A percentile compares a stretch with the other conserved stretches of the same genome.
Conservation (phyloP, 2,888 invertebrate species). For the Sphecodes monilicornis region DNA sequence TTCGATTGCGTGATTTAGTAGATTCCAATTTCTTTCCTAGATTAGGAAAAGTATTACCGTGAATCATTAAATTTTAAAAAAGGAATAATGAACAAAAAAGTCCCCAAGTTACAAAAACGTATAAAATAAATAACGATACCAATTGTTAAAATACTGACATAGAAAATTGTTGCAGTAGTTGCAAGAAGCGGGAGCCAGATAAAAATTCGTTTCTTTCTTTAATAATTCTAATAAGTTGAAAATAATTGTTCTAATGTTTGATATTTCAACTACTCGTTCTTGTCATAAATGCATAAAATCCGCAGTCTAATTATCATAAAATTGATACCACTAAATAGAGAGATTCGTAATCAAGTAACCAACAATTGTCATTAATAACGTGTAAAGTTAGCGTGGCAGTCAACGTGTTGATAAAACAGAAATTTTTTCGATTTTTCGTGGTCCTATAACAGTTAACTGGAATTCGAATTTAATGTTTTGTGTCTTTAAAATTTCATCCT, state of each 20-base stretch:
- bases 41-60: conserved; percentile 12
- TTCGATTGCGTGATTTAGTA: conserved; percentile 3
- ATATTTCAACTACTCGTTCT: too few species aligned
- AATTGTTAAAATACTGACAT: neutral
- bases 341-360: too few species aligned
- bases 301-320: too few species aligned
- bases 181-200: too few species aligned
- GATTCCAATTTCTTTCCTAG: conserved; percentile 28
- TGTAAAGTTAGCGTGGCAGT: neutral
- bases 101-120: neutral
- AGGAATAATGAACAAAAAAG: neutral
- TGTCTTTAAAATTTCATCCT: neutral
- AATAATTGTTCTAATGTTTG: too few species aligned
- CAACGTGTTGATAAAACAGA: neutral
- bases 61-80: conserved; percentile 9
- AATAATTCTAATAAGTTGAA: too few species aligned
- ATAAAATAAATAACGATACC: conserved; percentile 21
- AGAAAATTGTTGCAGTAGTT: too few species aligned
- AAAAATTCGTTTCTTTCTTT: too few species aligned
- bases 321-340: too few species aligned
- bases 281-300: too few species aligned
- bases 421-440: neutral
- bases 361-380: too few species aligned
- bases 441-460: neutral
- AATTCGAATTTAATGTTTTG: neutral